Percentiles rank a stretch among this genome's conserved stretches.
phyloP scores from a whole-genome alignment of 1,140 invertebrate species.

The Drosophila rhopaloa region DNA sequence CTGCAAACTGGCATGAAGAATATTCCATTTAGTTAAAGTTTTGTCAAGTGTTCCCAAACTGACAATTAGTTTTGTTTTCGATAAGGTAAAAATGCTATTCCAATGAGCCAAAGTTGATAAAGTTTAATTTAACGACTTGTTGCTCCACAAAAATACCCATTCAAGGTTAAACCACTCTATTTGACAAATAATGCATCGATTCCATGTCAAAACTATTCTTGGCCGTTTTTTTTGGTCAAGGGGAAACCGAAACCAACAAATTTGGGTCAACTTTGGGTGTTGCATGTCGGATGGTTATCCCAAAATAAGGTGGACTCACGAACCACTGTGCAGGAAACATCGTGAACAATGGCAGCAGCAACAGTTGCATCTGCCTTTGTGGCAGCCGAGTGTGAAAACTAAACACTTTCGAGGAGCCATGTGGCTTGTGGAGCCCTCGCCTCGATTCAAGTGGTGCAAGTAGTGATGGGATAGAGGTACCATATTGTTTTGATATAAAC shows the following conservation, averaged over 20 bases:
- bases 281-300: slow-evolving; percentile 1
- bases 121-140: not conserved
- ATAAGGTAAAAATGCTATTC: not conserved
- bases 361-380: slow-evolving; percentile 47
- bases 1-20: no score
- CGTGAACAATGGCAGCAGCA: slow-evolving; percentile 35
- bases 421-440: slow-evolving; percentile 32
- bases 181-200: slow-evolving; percentile 9
- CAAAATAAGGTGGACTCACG: not conserved
- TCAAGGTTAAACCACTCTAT: slow-evolving; percentile 3
- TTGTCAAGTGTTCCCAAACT: not conserved
- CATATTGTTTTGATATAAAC: not conserved
- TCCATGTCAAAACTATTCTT: slow-evolving; percentile 16
- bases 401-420: slow-evolving; percentile 46
- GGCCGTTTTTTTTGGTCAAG: slow-evolving; percentile 18
- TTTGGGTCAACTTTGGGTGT: slow-evolving; percentile 9
- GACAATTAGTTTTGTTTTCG: not conserved
- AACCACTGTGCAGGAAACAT: slow-evolving; percentile 25
- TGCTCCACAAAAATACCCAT: not conserved
- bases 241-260: slow-evolving; percentile 1
- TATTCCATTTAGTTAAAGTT: not conserved
- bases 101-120: not conserved
- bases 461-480: slow-evolving; percentile 1
- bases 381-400: slow-evolving; percentile 44
- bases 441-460: slow-evolving; percentile 20